These are phyloP conservation scores for Pangasius sanitwongsei DNA, from an alignment of 2,797 vertebrate genomes.

Conservation along the genomic window DNA sequence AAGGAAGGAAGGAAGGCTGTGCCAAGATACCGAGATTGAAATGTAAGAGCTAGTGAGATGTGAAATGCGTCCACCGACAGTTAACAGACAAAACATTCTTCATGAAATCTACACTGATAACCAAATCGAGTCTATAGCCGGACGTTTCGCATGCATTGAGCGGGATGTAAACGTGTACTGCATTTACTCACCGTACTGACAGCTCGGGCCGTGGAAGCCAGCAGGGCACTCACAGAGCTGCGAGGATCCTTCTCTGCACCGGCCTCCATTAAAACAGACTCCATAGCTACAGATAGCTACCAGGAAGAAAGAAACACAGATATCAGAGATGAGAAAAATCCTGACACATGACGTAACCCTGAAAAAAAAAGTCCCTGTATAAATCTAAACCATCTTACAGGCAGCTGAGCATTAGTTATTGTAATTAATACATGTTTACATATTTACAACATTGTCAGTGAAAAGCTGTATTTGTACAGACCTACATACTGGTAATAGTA, in stretches of 20 bases:
- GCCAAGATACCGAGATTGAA: constrained; percentile 30
- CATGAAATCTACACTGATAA: not conserved
- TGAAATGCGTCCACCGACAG: not conserved
- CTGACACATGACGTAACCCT: constrained; percentile 57
- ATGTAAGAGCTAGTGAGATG: not conserved
- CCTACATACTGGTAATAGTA: not conserved
- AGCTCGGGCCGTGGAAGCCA: constrained; percentile 86
- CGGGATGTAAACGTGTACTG: not conserved
- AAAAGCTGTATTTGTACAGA: not conserved
- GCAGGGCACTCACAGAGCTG: constrained; percentile 80
- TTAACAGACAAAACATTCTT: not conserved
- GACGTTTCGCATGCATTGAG: not conserved
- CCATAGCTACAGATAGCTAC: constrained; percentile 76
- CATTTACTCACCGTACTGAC: constrained; percentile 82
- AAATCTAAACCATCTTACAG: not conserved
- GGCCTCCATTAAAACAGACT: constrained; percentile 83
- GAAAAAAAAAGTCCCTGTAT: not conserved
- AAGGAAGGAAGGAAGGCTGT: constrained; percentile 33
- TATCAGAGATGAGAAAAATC: constrained; percentile 51
- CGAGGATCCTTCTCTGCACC: constrained; percentile 72
- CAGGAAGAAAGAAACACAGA: constrained; percentile 18
- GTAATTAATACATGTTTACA: not conserved
- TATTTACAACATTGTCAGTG: not conserved
- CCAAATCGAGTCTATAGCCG: not conserved
- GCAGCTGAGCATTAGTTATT: not conserved